Conservation (phyloP, 2,113 vertebrate species). For the Tyrannus savana region DNA sequence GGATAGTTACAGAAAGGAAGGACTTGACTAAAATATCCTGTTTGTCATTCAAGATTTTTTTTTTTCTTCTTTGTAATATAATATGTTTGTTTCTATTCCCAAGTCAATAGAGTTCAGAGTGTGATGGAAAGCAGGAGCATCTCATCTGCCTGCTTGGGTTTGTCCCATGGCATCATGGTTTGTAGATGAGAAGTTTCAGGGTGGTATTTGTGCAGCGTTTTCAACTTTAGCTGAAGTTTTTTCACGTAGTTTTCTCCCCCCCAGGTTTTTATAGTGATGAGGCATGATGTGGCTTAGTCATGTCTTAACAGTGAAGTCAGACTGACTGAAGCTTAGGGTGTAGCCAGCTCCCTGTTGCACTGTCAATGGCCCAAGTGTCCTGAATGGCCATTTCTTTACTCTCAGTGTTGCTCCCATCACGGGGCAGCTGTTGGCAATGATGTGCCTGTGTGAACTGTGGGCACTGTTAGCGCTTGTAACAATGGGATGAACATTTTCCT, state of each 20-base stretch:
- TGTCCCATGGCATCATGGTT: not conserved
- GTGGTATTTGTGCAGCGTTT: not conserved
- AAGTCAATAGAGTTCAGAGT: not conserved
- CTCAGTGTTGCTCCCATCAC: not conserved
- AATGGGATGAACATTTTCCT: not conserved
- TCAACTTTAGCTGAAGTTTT: not conserved
- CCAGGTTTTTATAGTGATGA: not conserved
- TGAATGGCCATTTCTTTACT: not conserved
- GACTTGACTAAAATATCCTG: not conserved
- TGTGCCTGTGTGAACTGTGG: not conserved
- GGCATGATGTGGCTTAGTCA: not conserved
- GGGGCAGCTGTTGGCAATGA: not conserved
- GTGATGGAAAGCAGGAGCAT: not conserved
- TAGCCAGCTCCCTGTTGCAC: not conserved
- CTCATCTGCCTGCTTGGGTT: not conserved
- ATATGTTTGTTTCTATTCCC: not conserved
- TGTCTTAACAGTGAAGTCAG: not conserved
- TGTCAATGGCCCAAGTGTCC: not conserved
- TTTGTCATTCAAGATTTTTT: not conserved
- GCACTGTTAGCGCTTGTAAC: not conserved
- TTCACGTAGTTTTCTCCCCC: not conserved
- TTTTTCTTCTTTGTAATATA: not conserved
- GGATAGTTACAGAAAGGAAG: not conserved
- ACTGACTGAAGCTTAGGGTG: not conserved
- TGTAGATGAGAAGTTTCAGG: not conserved